Evolutionary conservation across 2,888 invertebrate genomes (phyloP).

Genomic region (Trisateles emortualis): DNA sequence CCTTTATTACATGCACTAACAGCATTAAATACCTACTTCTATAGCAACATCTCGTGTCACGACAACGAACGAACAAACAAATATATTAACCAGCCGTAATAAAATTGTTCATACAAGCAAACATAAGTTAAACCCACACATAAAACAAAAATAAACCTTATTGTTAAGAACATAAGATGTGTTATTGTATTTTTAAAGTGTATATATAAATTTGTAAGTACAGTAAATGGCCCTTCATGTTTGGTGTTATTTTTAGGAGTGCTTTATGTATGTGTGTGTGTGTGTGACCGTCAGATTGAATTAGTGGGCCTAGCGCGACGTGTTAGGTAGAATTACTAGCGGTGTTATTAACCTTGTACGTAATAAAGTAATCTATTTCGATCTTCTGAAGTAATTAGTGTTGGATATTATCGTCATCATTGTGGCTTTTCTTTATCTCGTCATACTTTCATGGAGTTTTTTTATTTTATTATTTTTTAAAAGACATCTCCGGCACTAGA

Average conservation of each 20-base stretch:
- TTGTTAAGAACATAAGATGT: rapidly evolving
- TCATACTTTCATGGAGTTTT: too few relatives aligned
- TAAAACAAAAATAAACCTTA: conserved; percentile 17
- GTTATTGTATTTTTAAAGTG: conserved; percentile 25
- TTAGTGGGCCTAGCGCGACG: conserved; percentile 35
- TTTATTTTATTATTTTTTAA: too few relatives aligned
- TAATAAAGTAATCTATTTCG: conserved; percentile 14
- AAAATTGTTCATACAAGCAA: conserved; percentile 61
- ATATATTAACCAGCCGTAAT: conserved; percentile 64
- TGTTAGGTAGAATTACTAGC: conserved; percentile 15
- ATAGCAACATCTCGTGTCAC: conserved; percentile 40
- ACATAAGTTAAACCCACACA: conserved; percentile 10
- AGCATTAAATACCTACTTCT: conserved; percentile 14
- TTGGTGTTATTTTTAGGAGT: conserved; percentile 57
- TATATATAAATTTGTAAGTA: conserved; percentile 43
- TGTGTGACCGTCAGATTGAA: conserved; percentile 50
- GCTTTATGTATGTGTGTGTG: conserved; percentile 19
- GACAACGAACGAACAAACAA: conserved; percentile 62
- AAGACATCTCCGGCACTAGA: too few relatives aligned
- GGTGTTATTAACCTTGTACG: conserved; percentile 20
- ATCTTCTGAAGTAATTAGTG: conserved; percentile 4
- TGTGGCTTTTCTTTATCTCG: too few relatives aligned
- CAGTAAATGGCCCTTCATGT: conserved; percentile 63
- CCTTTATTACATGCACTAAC: conserved; percentile 8
- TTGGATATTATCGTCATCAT: too few relatives aligned